Conservation (phyloP, 2,797 vertebrate genomes). For the Lindbergichthys nudifrons region DNA sequence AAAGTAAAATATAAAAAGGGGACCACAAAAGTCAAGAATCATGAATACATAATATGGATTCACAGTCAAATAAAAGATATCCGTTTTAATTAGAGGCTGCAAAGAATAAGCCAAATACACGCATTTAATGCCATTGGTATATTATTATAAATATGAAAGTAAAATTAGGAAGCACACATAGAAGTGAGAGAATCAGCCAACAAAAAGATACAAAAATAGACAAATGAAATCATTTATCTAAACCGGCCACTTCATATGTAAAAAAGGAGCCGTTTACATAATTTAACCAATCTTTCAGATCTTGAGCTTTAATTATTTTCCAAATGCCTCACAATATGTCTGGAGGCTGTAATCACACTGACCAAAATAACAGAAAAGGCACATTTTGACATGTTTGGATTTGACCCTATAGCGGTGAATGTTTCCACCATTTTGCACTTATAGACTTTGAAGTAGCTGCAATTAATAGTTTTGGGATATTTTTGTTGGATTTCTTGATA, state of each 20-base stretch:
- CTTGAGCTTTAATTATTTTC: not conserved
- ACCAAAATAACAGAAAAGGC: not conserved
- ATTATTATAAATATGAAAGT: no score
- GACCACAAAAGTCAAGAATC: no score
- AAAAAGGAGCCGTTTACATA: not conserved
- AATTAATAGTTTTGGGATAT: no score
- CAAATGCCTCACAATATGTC: not conserved
- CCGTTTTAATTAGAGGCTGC: not conserved
- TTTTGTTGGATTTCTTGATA: no score
- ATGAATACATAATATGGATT: not conserved
- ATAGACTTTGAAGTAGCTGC: no score
- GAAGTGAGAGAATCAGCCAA: not conserved
- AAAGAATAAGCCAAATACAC: no score
- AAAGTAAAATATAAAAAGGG: no score
- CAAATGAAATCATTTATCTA: not conserved
- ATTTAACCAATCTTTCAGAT: not conserved
- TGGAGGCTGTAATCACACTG: not conserved
- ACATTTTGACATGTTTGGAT: not conserved
- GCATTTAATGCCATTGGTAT: no score
- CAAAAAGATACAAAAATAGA: not conserved
- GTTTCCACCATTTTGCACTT: no score
- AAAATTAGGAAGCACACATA: not conserved
- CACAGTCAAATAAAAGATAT: not conserved
- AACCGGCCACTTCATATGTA: not conserved
- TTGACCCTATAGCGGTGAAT: not conserved